A percentile compares a stretch with the other conserved stretches of the same genome.
Evolutionary conservation across 2,113 vertebrate species (phyloP).

Genomic region (Crotalus helleri): DNA sequence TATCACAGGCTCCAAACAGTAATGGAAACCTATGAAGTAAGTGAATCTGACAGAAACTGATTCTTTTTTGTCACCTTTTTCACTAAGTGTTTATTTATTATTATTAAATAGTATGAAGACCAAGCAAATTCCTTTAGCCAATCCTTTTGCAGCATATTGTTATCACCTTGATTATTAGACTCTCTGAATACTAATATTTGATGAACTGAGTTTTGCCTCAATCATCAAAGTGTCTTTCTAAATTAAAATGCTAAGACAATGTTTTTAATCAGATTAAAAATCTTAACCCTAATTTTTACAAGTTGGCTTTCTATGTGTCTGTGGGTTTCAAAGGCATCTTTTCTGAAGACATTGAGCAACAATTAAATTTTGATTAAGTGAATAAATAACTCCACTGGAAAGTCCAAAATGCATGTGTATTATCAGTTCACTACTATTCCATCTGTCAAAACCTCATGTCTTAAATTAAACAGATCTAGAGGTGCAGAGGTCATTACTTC

Average conservation of each 20-base stretch:
- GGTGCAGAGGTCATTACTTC: background rate
- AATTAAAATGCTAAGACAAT: background rate
- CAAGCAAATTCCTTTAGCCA: too few species aligned
- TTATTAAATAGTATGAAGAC: too few species aligned
- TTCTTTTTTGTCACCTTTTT: background rate
- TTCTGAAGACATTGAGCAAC: background rate
- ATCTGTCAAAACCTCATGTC: background rate
- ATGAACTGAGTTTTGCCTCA: too few species aligned
- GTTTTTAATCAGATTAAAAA: background rate
- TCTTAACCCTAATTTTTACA: background rate
- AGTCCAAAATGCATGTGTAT: background rate
- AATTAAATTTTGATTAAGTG: background rate
- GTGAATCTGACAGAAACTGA: background rate
- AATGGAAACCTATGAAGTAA: background rate
- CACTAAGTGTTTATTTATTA: background rate
- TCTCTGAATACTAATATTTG: too few species aligned
- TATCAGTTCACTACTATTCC: background rate
- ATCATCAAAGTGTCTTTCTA: too few species aligned
- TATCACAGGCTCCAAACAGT: background rate
- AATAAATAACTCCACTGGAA: background rate
- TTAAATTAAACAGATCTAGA: background rate
- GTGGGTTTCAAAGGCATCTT: background rate
- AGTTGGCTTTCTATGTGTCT: background rate
- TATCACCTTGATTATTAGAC: too few species aligned
- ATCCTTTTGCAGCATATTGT: too few species aligned